phyloP scores from a whole-genome alignment of 2,113 vertebrate genomes.

The Paraplagusia blochii region DNA sequence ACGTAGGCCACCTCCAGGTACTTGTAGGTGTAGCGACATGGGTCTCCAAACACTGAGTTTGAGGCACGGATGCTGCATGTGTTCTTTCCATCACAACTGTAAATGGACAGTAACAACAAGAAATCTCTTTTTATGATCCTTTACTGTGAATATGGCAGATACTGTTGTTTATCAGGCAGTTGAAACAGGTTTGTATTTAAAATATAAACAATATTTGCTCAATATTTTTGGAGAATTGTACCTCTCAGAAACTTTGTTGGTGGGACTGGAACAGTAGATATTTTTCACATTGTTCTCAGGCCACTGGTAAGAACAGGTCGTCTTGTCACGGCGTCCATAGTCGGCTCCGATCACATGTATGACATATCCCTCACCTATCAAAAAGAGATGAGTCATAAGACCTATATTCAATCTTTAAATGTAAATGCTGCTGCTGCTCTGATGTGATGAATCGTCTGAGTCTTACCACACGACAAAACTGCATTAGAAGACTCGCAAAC shows the following conservation, averaged over 20 bases:
- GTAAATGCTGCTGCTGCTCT: no score
- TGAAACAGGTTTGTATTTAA: no score
- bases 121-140: not conserved
- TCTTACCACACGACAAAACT: slow-evolving; percentile 46
- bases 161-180: no score
- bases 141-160: no score
- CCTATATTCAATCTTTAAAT: no score
- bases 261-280: not conserved
- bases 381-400: not conserved
- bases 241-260: not conserved
- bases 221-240: no score
- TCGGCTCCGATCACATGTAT: slow-evolving; percentile 40
- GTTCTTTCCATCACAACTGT: slow-evolving; percentile 52
- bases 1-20: slow-evolving; percentile 53
- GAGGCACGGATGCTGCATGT: slow-evolving; percentile 25
- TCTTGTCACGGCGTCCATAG: slow-evolving; percentile 49
- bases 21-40: slow-evolving; percentile 31
- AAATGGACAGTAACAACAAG: slow-evolving; percentile 2
- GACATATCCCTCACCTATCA: slow-evolving; percentile 21
- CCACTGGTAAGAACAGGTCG: slow-evolving; percentile 27
- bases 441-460: no score
- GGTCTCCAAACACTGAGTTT: slow-evolving; percentile 38
- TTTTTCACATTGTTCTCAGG: not conserved
- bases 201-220: not conserved
- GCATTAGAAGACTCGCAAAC: slow-evolving; percentile 33